Base-by-base conservation (phyloP, 2,888 invertebrate genomes). In the Stenoptilia bipunctidactyla region DNA sequence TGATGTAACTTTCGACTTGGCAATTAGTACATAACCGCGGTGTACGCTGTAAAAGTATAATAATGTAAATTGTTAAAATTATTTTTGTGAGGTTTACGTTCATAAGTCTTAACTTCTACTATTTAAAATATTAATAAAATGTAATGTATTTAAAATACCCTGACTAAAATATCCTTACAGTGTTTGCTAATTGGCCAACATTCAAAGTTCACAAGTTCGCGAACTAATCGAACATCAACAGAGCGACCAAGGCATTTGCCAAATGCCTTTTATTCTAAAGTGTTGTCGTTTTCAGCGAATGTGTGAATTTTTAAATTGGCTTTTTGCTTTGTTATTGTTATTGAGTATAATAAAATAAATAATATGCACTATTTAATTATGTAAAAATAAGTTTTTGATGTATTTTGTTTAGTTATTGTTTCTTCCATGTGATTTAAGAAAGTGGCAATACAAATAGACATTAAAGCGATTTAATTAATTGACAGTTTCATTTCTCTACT, bases 391-490 rank as follows among this genome's bases (percentile, higher is more conserved):
- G 69, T 66, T 30, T 67, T 66, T 60, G 52, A 63, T 62, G 66
- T 70, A 69, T 72, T 70, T 70, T 68, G 63, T 76, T 73, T 66
- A 65, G 63, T 70, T 67, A 66, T 66, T 72, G 66, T 77, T 80
- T 77, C 72, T 72, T 77, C 70, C 69, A 75, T 76, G 76, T 76
- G 77, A 74, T 77, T 72, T 68, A 73, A 70, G 67, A 75, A 80
- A 66, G 62, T 72, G 74, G 76, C 75, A 76, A 77, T 77, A 79
- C 61, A 61, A 68, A 64, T 73, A 72, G 70, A 70, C 62, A 62
- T 61, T 59, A 62, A 76, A 63, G 50, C 51, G 46, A 54, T 36
- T 40, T 41, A 30, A 30, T 8, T 8, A 20, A 20, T 5, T 8
- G 20, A 5, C 8, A 20, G 20, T 20, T 20, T 20, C 8, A 20